Evolutionary conservation across 2,113 vertebrate genomes (phyloP).

Genomic region (Cisticola juncidis): DNA sequence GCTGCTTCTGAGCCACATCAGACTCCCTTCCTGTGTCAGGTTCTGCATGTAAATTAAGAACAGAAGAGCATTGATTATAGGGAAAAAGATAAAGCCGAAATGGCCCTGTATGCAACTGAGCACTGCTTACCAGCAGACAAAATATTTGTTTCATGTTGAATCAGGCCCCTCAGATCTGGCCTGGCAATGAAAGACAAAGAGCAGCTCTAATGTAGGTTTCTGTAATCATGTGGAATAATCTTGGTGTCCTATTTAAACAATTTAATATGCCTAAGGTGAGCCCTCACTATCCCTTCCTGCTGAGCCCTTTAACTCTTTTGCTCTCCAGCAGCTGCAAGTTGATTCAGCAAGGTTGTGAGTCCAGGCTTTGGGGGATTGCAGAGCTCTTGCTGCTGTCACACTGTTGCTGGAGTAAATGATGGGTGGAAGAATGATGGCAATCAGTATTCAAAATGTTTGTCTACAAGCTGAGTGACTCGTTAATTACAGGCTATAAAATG

Average conservation of each 20-base stretch:
- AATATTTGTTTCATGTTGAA: not conserved
- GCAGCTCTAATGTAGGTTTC: not conserved
- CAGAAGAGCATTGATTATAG: not conserved
- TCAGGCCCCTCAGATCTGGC: not conserved
- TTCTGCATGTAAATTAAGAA: not conserved
- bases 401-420: not conserved
- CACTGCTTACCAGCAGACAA: not conserved
- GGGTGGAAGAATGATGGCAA: not conserved
- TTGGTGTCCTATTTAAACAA: not conserved
- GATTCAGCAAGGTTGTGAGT: not conserved
- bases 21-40: not conserved
- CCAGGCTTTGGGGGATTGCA: not conserved
- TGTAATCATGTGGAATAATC: not conserved
- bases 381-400: not conserved
- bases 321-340: not conserved
- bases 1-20: not conserved
- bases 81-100: not conserved
- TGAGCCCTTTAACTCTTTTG: not conserved
- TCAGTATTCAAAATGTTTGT: constrained; percentile 53
- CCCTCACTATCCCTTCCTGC: not conserved
- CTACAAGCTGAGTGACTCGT: constrained; percentile 27
- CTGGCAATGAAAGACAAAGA: not conserved
- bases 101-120: not conserved
- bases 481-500: constrained; percentile 55
- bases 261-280: not conserved